Evolutionary conservation across 2,113 vertebrate species (phyloP).

Genomic region (Corvus cornix): DNA sequence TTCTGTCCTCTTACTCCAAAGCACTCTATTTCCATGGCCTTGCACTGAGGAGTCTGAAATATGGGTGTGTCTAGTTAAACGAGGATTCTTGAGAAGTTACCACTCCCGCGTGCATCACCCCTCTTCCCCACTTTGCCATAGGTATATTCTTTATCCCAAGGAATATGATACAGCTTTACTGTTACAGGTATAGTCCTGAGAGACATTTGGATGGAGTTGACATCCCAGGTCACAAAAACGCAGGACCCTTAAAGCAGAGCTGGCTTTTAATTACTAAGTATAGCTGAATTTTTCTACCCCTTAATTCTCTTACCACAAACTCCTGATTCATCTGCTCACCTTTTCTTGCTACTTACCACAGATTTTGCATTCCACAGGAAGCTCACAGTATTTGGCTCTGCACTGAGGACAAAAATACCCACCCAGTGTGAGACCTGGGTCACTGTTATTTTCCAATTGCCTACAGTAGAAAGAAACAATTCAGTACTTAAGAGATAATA

Average conservation of each 20-base stretch:
- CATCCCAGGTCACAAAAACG: not conserved
- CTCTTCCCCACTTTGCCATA: not conserved
- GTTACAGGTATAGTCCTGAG: not conserved
- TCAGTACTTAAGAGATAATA: not conserved
- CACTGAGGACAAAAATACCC: constrained; percentile 97
- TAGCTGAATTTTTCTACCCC: not conserved
- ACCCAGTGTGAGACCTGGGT: constrained; percentile 84
- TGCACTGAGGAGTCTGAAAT: not conserved
- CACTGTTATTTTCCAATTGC: constrained; percentile 84
- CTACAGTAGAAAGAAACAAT: constrained; percentile 59
- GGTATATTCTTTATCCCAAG: not conserved
- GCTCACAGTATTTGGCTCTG: constrained; percentile 91
- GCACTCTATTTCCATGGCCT: not conserved
- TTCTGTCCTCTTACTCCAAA: not conserved
- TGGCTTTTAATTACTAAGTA: not conserved
- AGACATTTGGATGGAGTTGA: rapidly evolving
- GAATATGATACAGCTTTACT: not conserved
- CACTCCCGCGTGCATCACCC: not conserved
- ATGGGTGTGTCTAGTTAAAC: not conserved
- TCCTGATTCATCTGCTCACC: not conserved
- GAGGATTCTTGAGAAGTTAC: not conserved
- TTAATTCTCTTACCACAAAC: not conserved
- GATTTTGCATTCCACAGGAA: constrained; percentile 97
- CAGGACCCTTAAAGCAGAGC: not conserved
- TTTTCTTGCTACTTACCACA: constrained; percentile 83